A percentile compares a stretch with the other conserved stretches of the same genome.
Evolutionary conservation across 2,797 vertebrate genomes (phyloP).

Genomic region (Intellagama lesueurii): DNA sequence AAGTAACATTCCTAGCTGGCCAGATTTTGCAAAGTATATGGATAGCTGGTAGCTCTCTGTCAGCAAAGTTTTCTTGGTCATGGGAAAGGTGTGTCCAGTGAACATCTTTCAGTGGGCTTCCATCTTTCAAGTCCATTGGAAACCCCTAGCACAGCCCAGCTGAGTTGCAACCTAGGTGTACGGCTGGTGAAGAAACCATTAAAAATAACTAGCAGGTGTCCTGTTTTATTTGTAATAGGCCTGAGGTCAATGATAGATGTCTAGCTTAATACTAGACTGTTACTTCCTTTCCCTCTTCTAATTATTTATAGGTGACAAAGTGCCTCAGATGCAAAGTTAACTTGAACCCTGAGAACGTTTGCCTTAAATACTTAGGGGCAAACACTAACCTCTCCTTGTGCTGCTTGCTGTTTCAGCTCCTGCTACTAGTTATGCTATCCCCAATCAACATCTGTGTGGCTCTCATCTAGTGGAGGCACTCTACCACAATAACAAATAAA

Average conservation of each 20-base stretch:
- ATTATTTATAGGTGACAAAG: neutral
- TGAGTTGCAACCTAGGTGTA: neutral
- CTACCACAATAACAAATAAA: neutral
- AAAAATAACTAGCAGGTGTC: neutral
- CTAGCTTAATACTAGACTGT: neutral
- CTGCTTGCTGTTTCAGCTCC: no score
- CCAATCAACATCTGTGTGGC: no score
- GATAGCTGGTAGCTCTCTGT: neutral
- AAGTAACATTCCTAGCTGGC: neutral
- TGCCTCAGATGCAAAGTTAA: neutral
- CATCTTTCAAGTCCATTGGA: neutral
- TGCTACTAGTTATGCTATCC: no score
- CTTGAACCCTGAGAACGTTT: no score
- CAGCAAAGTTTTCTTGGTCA: neutral
- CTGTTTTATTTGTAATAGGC: no score
- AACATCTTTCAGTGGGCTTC: neutral
- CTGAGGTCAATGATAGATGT: neutral
- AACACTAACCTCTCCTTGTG: no score
- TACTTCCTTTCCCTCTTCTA: no score
- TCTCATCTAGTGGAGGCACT: no score
- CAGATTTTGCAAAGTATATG: neutral
- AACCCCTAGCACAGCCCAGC: neutral
- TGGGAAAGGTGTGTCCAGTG: neutral
- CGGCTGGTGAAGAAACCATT: neutral
- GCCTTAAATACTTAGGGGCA: neutral